Evolutionary conservation across 2,888 invertebrate genomes (phyloP).

Genomic region (Drosophila kuntzei): DNA sequence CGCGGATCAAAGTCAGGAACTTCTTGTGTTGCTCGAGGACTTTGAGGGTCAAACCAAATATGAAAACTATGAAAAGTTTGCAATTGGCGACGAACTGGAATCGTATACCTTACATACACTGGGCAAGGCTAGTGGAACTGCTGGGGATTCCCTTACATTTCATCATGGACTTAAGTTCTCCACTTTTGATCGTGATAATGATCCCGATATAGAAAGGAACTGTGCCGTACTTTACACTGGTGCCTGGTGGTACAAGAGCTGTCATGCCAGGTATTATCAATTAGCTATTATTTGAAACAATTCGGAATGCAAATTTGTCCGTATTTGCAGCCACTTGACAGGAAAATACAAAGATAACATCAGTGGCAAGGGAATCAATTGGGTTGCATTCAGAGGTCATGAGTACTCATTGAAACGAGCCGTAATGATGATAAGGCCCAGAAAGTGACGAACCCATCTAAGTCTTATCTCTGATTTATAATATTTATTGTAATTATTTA

Average conservation of each 20-base stretch:
- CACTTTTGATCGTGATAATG: slow-evolving; percentile 8
- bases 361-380: slow-evolving; percentile 7
- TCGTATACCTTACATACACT: slow-evolving; percentile 4
- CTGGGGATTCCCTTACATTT: slow-evolving; percentile 1
- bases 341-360: slow-evolving; percentile 1
- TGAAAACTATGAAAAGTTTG: slow-evolving; percentile 10
- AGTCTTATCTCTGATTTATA: not conserved
- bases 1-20: not conserved
- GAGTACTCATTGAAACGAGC: slow-evolving; percentile 14
- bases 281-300: not conserved
- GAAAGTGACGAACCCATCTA: not conserved
- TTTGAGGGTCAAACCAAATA: not conserved
- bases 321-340: slow-evolving; percentile 3
- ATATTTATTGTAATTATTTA: too few species aligned
- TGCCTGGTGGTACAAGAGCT: slow-evolving; percentile 11
- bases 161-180: slow-evolving; percentile 7
- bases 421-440: slow-evolving; percentile 15
- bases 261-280: slow-evolving; percentile 1
- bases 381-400: slow-evolving; percentile 1
- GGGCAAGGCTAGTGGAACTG: not conserved
- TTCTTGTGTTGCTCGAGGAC: slow-evolving; percentile 6
- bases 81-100: slow-evolving; percentile 3
- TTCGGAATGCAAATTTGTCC: not conserved
- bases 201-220: not conserved
- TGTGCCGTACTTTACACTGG: slow-evolving; percentile 11